These are phyloP conservation scores for Galleria mellonella DNA, from an alignment of 1,140 invertebrate genomes.

Conservation along the genomic window DNA sequence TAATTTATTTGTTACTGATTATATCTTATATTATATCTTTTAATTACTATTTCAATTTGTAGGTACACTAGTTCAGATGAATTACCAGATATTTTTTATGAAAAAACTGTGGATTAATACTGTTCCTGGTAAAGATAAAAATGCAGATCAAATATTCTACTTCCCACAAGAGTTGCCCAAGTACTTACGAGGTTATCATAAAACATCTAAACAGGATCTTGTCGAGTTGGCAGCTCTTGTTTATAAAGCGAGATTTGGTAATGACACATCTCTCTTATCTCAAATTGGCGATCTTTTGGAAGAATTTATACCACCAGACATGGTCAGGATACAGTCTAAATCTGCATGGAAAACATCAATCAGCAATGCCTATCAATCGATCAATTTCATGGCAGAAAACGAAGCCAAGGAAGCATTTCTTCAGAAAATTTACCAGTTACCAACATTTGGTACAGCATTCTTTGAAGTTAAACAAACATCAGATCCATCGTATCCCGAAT, in stretches of 20 bases:
- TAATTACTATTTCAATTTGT: slow-evolving; percentile 30
- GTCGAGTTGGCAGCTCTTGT: slow-evolving; percentile 86
- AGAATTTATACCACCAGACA: slow-evolving; percentile 87
- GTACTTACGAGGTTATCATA: slow-evolving; percentile 91
- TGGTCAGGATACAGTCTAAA: slow-evolving; percentile 81
- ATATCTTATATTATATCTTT: slow-evolving; percentile 1
- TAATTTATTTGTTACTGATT: not conserved
- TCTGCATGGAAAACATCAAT: slow-evolving; percentile 92
- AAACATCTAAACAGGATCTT: slow-evolving; percentile 86
- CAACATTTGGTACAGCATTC: slow-evolving; percentile 96
- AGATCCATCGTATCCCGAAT: slow-evolving; percentile 88
- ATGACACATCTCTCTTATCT: slow-evolving; percentile 78
- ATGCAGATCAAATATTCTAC: slow-evolving; percentile 96
- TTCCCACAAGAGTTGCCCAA: slow-evolving; percentile 97
- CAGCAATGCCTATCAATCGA: slow-evolving; percentile 77
- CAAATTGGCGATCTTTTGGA: slow-evolving; percentile 80
- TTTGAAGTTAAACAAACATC: slow-evolving; percentile 95
- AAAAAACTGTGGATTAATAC: slow-evolving; percentile 97
- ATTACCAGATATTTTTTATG: slow-evolving; percentile 97
- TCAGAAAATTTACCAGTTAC: slow-evolving; percentile 86
- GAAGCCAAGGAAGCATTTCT: slow-evolving; percentile 91
- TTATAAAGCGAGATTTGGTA: slow-evolving; percentile 85
- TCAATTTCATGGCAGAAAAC: slow-evolving; percentile 75
- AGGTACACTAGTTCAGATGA: slow-evolving; percentile 81
- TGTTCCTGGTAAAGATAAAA: slow-evolving; percentile 88